Evolutionary conservation across 2,797 vertebrate genomes (phyloP), one percentile per base, ranked within the genome.

Genomic region (Pangasius krempfi): DNA sequence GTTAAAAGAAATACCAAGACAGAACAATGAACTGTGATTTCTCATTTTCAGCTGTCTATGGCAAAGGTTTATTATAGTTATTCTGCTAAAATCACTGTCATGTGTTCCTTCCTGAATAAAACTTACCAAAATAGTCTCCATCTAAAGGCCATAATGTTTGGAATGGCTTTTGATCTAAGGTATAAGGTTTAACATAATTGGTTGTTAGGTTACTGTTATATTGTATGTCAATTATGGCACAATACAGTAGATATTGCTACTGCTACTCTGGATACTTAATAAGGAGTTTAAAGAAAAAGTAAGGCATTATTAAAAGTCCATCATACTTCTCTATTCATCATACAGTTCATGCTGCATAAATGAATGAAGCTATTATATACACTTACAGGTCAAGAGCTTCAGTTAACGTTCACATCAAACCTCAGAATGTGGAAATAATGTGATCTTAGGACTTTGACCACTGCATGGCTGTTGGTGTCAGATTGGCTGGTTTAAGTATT

Each of bases 361-460:
- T n/a, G 2, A 76, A n/a, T 76, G 13, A 50, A 16, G 12, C 25
- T 50, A 50, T 50, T 76, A 76, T n/a, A n/a, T 76, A 76, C 44
- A 50, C 1, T 76, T 50, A 50, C 73, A 50, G 2, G 44, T 50
- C 44, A 50, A 50, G 10, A 50, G 44, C 13, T n/a, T 50, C 27
- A 76, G 44, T 76, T 76, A 76, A 50, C n/a, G 44, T 76, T 76
- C 44, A 76, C 25, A 76, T 76, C 73, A 76, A 76, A 76, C 73
- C 13, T n/a, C 12, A 8, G 44, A 75, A 47, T 47, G 72, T 75
- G 20, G 40, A n/a, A 78, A 30, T 78, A 52, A 30, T 30, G 27
- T 33, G 50, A 79, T 54, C 44, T 12, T 6, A 3, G 50, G 27
- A 79, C n/a, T 54, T 79, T 54, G 50, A 54, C 27, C 76, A 79